Base-by-base conservation (phyloP, 2,113 vertebrate species). In the Alligator sinensis region DNA sequence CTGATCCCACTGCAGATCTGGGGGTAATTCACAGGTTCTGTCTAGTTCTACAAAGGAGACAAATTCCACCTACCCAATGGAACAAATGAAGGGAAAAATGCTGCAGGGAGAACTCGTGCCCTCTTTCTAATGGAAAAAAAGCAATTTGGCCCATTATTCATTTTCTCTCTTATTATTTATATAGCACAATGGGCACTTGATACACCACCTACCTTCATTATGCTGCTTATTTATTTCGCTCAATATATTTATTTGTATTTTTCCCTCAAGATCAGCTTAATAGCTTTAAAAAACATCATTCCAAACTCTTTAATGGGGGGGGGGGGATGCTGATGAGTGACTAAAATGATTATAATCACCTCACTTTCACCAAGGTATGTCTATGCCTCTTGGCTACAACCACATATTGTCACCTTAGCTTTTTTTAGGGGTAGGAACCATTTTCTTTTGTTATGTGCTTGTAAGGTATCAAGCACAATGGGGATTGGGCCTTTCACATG, bases 101-200 rank as follows among this genome's bases (percentile, higher is more conserved):
- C 95, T 96, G 94, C 94, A 96, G 94, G 86, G 96, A 94, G 92
- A 96, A 95, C 95, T 97, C 93, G 91, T 94, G 95, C 92, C 78
- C 91, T 95, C 75, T 88, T 92, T 87, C 85, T 77, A 79, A 30
- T 93, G 84, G 84, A 94, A 92, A 47, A 88, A 55, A 95, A 91
- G 78, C 70, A 70, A 89, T 95, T 84, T 89, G 91, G 64, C 58
- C 90, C 96, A 62, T 96, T 96, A 96, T 96, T 97, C 96, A 96
- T 93, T 97, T 97, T 97, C 96, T 94, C 96, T 96, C 90, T 93
- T 94, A 75, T 94, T 96, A 97, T 95, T 97, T 96, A 91, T 89
- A 88, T 87, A 77, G 79, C 86, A 94, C 87, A 94, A 86, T 54
- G 91, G 62, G 86, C 91, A 95, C 93, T 91, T 93, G 90, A 83